Evolutionary conservation across 1,140 invertebrate genomes (phyloP).

Genomic region (Drosophila sechellia): DNA sequence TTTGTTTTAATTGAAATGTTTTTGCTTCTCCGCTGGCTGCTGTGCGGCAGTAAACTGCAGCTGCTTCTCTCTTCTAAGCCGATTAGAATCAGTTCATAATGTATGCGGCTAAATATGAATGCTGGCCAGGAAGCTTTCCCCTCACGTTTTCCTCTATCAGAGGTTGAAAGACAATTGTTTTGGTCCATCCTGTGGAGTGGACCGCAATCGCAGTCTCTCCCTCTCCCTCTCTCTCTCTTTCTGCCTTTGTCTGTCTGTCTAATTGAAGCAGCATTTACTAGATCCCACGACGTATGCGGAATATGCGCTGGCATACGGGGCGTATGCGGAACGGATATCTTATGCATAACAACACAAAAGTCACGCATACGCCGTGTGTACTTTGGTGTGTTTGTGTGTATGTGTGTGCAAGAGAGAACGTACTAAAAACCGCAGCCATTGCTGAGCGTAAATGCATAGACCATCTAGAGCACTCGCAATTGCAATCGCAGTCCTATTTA

Average conservation of each 20-base stretch:
- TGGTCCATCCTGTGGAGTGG: slow-evolving; percentile 37
- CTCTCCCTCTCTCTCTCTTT: neutral
- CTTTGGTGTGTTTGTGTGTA: neutral
- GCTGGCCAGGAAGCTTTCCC: slow-evolving; percentile 29
- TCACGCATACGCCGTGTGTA: slow-evolving; percentile 49
- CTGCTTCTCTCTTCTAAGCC: slow-evolving; percentile 60
- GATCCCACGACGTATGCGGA: slow-evolving; percentile 16
- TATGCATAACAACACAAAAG: slow-evolving; percentile 50
- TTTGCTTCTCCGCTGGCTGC: slow-evolving; percentile 48
- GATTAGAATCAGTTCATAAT: slow-evolving; percentile 78
- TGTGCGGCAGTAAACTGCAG: slow-evolving; percentile 22
- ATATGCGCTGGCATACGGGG: slow-evolving; percentile 5
- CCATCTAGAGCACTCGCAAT: slow-evolving; percentile 15
- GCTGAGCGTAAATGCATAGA: slow-evolving; percentile 19
- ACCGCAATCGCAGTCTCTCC: slow-evolving; percentile 43
- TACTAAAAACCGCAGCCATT: slow-evolving; percentile 21
- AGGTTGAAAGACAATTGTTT: slow-evolving; percentile 58
- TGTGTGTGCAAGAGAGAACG: neutral
- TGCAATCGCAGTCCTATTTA: slow-evolving; percentile 46
- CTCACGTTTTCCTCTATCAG: slow-evolving; percentile 1
- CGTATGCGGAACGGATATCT: slow-evolving; percentile 25
- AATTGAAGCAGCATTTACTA: slow-evolving; percentile 67
- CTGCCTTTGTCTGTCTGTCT: slow-evolving; percentile 46
- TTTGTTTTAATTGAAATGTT: slow-evolving; percentile 80
- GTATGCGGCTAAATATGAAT: slow-evolving; percentile 70